A percentile compares a stretch with the other conserved stretches of the same genome.
Conservation (phyloP, 2,797 vertebrate species). For the Galaxias olidus region DNA sequence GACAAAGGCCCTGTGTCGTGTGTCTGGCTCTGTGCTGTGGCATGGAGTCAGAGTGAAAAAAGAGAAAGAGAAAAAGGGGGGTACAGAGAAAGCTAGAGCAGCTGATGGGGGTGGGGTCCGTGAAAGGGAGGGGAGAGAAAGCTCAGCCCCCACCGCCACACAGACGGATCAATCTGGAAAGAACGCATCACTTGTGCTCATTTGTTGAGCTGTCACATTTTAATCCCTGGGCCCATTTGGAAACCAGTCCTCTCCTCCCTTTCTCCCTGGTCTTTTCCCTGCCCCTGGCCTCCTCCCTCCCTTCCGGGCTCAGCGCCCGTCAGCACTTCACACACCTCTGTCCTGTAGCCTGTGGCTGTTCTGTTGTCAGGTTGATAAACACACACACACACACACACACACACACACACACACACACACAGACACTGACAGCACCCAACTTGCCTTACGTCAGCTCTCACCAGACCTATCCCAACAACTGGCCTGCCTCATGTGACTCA, state of each 20-base stretch:
- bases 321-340: constrained; percentile 87
- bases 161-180: constrained; percentile 90
- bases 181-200: constrained; percentile 92
- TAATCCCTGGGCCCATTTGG: constrained; percentile 88
- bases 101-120: constrained; percentile 67
- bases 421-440: constrained; percentile 20
- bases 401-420: constrained; percentile 9
- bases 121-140: constrained; percentile 76
- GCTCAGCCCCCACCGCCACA: constrained; percentile 83
- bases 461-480: constrained; percentile 57
- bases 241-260: constrained; percentile 67
- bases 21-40: constrained; percentile 35
- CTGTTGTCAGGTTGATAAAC: constrained; percentile 60
- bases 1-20: constrained; percentile 61
- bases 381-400: constrained; percentile 49
- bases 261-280: constrained; percentile 12
- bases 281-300: neutral
- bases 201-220: constrained; percentile 97
- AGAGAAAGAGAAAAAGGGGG: constrained; percentile 50
- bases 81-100: constrained; percentile 79
- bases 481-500: constrained; percentile 69
- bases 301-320: constrained; percentile 73
- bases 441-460: constrained; percentile 16
- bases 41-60: constrained; percentile 33
- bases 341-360: constrained; percentile 13